Base-by-base conservation (phyloP, 2,888 invertebrate species). In the Cremastobaeus sp. region DNA sequence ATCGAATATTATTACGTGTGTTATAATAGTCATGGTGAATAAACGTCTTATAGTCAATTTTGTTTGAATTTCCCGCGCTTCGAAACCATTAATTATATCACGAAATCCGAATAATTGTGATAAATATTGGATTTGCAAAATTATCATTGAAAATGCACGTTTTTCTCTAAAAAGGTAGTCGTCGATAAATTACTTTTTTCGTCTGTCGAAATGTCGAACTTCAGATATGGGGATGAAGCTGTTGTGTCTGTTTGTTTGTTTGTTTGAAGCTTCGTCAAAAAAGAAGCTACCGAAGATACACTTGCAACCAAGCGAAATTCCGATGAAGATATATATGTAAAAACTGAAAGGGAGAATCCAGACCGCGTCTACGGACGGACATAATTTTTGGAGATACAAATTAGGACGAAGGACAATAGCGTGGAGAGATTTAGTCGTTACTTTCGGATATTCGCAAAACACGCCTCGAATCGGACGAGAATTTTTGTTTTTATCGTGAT, bases 221-320 rank as follows among this genome's bases (percentile, higher is more conserved):
- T 70, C 48, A 69, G 60, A 69, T 69, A 60, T 52, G 66, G 11
- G 35, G 28, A 54, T 70, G 54, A 52, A 59, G 69, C 60, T 69
- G 60, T 69, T 45, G 43, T 47, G 25, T 3, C 17, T 32, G 45
- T 45, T 68, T 68, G 14, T 47, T 55, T 11, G 35, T 5, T 57
- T 66, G 8, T 41, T 39, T 43, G 15, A 15, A 39, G 32, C 35
- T 66, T n/a, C n/a, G 65, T 66, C 55, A 57, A 45, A 57, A 48
- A 64, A 62, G 39, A 59, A 39, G 45, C 70, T 20, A 41, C 60
- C 35, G 55, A 65, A 35, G 43, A n/a, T n/a, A n/a, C n/a, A n/a
- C n/a, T n/a, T n/a, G n/a, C n/a, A 52, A 39, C 59, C 65, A 47
- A 35, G 28, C 59, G 15, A 57, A 45, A 65, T 65, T 65, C 64